A percentile compares a stretch with the other conserved stretches of the same genome.
Evolutionary conservation across 2,797 vertebrate genomes (phyloP).

Genomic region (Craterocephalus amniculus): DNA sequence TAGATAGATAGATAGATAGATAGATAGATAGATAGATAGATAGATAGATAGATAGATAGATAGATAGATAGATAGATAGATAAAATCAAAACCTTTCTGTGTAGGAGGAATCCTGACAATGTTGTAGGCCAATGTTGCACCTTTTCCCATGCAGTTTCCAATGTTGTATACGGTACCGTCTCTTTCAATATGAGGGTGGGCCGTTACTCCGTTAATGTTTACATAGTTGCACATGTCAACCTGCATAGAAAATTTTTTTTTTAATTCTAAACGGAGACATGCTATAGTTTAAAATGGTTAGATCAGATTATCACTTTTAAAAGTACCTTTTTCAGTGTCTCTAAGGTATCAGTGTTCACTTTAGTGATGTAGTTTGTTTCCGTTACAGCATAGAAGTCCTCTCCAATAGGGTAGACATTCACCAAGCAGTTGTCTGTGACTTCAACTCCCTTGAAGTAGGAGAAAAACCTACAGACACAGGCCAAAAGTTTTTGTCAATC

Average conservation of each 20-base stretch:
- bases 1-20: too few relatives aligned
- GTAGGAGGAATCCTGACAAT: slow-evolving; percentile 91
- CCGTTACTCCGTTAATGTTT: slow-evolving; percentile 93
- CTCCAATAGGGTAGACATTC: slow-evolving; percentile 94
- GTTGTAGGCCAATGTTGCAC: slow-evolving; percentile 94
- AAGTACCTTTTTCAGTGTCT: slow-evolving; percentile 95
- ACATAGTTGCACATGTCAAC: slow-evolving; percentile 94
- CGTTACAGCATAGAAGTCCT: slow-evolving; percentile 96
- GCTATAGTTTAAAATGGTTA: background rate
- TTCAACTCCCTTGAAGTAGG: slow-evolving; percentile 97
- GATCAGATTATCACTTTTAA: background rate
- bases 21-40: too few relatives aligned
- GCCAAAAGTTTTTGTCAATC: background rate
- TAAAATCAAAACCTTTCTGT: slow-evolving; percentile 94
- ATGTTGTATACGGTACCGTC: slow-evolving; percentile 98
- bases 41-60: too few relatives aligned
- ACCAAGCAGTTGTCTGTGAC: slow-evolving; percentile 97
- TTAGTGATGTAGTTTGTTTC: slow-evolving; percentile 98
- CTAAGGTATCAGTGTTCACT: slow-evolving; percentile 91
- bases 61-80: too few relatives aligned
- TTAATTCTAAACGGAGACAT: too few relatives aligned
- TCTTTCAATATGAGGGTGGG: slow-evolving; percentile 94
- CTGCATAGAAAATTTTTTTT: slow-evolving; percentile 66
- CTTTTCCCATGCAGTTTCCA: slow-evolving; percentile 98
- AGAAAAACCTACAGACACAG: slow-evolving; percentile 90